These are phyloP conservation scores for Phortica variegata DNA, from an alignment of 1,140 invertebrate species.

Conservation along the genomic window DNA sequence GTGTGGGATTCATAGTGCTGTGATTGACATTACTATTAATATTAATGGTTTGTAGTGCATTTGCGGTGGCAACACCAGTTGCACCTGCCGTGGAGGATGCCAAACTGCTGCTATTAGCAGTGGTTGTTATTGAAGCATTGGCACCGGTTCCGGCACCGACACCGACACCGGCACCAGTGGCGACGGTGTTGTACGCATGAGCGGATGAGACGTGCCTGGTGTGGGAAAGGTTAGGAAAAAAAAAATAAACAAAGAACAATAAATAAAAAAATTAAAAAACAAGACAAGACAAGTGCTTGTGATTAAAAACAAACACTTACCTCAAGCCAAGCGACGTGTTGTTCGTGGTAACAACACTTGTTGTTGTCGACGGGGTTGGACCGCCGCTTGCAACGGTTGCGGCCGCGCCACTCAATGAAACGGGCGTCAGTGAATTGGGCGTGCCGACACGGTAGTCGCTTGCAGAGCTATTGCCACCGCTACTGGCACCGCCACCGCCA, in stretches of 20 bases:
- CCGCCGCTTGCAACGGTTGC: conserved; percentile 24
- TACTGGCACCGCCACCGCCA: conserved; percentile 14
- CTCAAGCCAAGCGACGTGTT: too few relatives aligned
- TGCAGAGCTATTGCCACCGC: conserved; percentile 16
- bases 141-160: conserved; percentile 11
- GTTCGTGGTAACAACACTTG: too few relatives aligned
- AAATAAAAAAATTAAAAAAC: too few relatives aligned
- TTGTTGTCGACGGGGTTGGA: not conserved
- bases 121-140: conserved; percentile 1
- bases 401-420: too few relatives aligned
- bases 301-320: too few relatives aligned
- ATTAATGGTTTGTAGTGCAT: conserved; percentile 1
- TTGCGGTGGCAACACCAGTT: too few relatives aligned
- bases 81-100: conserved; percentile 2
- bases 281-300: too few relatives aligned
- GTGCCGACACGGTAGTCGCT: conserved; percentile 15
- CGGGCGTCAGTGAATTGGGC: too few relatives aligned
- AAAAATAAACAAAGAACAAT: too few relatives aligned
- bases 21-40: conserved; percentile 6
- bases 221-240: not conserved
- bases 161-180: conserved; percentile 16
- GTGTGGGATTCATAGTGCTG: not conserved
- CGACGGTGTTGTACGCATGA: conserved; percentile 33
- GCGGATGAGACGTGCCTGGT: conserved; percentile 13
- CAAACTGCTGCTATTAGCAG: conserved; percentile 1